Conservation (phyloP, 2,888 invertebrate genomes). For the Gastracanthus pulcherrimus region DNA sequence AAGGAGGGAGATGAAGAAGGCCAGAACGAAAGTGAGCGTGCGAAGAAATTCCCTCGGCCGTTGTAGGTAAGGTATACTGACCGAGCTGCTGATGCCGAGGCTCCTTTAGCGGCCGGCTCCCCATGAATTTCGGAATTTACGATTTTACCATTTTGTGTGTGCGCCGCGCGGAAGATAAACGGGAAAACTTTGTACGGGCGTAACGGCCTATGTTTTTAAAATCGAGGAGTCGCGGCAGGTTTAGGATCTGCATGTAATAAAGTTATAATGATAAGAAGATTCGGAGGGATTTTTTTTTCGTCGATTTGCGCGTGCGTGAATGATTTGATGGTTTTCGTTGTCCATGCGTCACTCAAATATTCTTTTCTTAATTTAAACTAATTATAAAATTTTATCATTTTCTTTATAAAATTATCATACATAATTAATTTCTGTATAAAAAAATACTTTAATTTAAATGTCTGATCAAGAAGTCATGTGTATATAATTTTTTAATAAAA, state of each 20-base stretch:
- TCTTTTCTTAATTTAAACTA: no score
- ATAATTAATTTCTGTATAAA: not conserved
- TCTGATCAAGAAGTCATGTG: no score
- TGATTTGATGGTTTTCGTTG: no score
- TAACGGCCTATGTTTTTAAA: constrained; percentile 24
- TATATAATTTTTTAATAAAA: no score
- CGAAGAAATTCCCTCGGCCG: constrained; percentile 48
- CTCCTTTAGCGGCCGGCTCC: not conserved
- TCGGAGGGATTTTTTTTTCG: not conserved
- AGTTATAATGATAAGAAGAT: not conserved
- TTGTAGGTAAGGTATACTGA: no score
- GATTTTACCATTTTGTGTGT: constrained; percentile 30
- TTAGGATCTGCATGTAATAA: not conserved
- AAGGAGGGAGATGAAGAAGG: constrained; percentile 18
- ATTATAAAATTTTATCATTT: no score
- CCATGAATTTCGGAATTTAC: constrained; percentile 42
- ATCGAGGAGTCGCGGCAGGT: not conserved
- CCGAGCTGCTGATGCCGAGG: no score
- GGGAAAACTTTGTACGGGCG: constrained; percentile 39
- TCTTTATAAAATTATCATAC: no score
- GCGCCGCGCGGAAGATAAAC: not conserved
- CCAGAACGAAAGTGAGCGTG: constrained; percentile 58
- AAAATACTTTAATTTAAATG: no score
- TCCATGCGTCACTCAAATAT: not conserved
- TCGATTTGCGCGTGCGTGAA: not conserved